Conservation (phyloP, 2,113 vertebrate species). For the Apodemus speciosus region DNA sequence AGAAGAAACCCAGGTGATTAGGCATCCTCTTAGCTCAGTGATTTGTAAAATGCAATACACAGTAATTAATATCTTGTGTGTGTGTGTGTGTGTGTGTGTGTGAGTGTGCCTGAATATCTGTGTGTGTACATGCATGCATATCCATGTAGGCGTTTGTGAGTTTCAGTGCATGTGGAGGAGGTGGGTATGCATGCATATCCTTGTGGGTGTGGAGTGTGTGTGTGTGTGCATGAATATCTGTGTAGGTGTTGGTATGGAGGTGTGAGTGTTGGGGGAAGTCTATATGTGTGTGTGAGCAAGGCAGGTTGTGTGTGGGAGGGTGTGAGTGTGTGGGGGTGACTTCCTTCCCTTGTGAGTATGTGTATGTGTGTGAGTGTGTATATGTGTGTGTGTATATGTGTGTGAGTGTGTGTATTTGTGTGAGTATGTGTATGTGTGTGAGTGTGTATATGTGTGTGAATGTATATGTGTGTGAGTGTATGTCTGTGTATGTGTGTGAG, state of each 20-base stretch:
- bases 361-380: neutral
- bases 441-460: neutral
- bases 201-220: no score
- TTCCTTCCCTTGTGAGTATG: neutral
- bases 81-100: neutral
- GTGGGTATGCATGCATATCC: no score
- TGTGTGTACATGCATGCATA: neutral
- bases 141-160: neutral
- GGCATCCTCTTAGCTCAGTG: neutral
- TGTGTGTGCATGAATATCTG: neutral
- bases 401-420: no score
- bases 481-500: neutral
- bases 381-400: neutral
- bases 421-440: neutral
- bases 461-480: neutral
- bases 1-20: neutral
- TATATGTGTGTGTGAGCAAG: neutral
- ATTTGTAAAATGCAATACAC: slow-evolving; percentile 42
- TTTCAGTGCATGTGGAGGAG: no score
- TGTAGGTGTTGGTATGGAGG: neutral
- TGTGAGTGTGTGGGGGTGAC: neutral
- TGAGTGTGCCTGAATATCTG: neutral
- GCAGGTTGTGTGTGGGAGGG: neutral
- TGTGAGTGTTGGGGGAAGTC: neutral
- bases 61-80: slow-evolving; percentile 12